Conservation (phyloP, 2,888 invertebrate genomes). For the Hemaris fuciformis region DNA sequence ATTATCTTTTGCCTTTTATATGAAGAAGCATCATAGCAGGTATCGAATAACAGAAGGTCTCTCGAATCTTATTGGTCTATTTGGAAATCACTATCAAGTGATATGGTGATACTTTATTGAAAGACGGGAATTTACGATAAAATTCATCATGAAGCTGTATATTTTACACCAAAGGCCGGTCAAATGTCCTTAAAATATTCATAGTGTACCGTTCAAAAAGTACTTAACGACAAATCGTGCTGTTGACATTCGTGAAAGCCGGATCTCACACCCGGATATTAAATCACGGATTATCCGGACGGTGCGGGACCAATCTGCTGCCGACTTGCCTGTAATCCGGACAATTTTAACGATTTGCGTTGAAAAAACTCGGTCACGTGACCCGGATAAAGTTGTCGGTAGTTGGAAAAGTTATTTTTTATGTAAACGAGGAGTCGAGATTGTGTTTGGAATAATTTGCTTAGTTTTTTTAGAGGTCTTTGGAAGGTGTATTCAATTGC, state of each 20-base stretch:
- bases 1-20: no score
- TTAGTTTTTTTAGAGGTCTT: not conserved
- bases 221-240: not conserved
- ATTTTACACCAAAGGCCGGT: no score
- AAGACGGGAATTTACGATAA: no score
- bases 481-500: no score
- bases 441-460: not conserved
- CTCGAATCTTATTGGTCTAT: no score
- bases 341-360: slow-evolving; percentile 23
- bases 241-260: not conserved
- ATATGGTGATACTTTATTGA: no score
- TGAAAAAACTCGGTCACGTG: slow-evolving; percentile 23
- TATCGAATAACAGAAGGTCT: no score
- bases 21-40: no score
- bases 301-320: slow-evolving; percentile 23
- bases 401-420: not conserved
- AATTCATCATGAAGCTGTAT: no score
- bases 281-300: slow-evolving; percentile 36
- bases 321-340: slow-evolving; percentile 1
- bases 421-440: not conserved
- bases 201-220: not conserved
- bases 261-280: slow-evolving; percentile 24
- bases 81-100: no score
- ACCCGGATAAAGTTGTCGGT: slow-evolving; percentile 14
- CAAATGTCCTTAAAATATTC: not conserved